Evolutionary conservation across 2,113 vertebrate species (phyloP).

Genomic region (Talpa occidentalis): DNA sequence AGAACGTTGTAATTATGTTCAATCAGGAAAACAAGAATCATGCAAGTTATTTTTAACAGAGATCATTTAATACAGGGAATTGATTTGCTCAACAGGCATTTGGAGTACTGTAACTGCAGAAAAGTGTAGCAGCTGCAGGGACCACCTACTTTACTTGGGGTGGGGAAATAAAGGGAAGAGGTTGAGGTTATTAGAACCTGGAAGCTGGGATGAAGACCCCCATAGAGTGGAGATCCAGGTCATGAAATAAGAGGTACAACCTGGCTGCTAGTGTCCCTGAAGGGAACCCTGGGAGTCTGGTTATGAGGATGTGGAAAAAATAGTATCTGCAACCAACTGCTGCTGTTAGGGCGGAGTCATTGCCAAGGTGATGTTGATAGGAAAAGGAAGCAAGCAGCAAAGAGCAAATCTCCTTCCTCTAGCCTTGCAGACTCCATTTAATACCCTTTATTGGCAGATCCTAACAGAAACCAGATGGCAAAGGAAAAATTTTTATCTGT

Average conservation of each 20-base stretch:
- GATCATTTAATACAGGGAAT: not conserved
- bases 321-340: not conserved
- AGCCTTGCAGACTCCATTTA: not conserved
- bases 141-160: not conserved
- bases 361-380: not conserved
- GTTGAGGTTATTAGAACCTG: not conserved
- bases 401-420: not conserved
- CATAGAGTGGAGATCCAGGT: not conserved
- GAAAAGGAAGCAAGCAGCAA: not conserved
- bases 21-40: not conserved
- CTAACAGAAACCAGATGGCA: conserved; percentile 43
- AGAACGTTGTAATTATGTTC: not conserved
- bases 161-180: not conserved
- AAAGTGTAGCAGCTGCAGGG: not conserved
- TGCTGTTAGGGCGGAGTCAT: not conserved
- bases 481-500: not conserved
- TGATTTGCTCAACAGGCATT: not conserved
- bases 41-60: not conserved
- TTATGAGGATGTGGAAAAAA: not conserved
- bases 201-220: not conserved
- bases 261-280: not conserved
- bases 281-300: not conserved
- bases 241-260: not conserved
- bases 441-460: conserved; percentile 6
- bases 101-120: not conserved